A percentile compares a stretch with the other conserved stretches of the same genome.
phyloP scores from a whole-genome alignment of 2,113 vertebrate genomes.

The Passer montanus region DNA sequence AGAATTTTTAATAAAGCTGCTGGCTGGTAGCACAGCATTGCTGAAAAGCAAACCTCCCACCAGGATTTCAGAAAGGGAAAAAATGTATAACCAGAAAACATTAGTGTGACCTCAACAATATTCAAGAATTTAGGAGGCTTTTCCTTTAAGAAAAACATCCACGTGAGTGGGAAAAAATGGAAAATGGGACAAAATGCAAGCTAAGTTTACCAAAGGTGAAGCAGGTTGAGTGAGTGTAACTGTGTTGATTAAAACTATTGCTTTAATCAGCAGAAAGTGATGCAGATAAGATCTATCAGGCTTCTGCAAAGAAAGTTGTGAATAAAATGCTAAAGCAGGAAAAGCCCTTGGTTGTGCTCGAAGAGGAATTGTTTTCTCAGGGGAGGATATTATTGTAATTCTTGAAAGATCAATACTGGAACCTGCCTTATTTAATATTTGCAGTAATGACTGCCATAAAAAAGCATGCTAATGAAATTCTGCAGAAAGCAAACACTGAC shows the following conservation, averaged over 20 bases:
- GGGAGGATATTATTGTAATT: neutral
- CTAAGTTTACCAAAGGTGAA: neutral
- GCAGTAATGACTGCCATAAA: neutral
- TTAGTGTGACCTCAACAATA: neutral
- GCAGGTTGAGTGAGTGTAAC: neutral
- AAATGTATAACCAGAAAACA: neutral
- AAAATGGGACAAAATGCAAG: neutral
- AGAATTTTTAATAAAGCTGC: conserved; percentile 38
- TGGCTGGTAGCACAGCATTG: neutral
- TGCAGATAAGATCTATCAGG: neutral
- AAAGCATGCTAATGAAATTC: conserved; percentile 21
- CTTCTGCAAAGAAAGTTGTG: neutral
- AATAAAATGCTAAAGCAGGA: conserved; percentile 16
- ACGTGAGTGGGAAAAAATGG: neutral
- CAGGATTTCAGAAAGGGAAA: neutral
- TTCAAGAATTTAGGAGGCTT: neutral
- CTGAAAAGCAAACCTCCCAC: neutral
- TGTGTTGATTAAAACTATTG: neutral
- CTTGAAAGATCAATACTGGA: neutral
- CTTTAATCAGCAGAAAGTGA: neutral
- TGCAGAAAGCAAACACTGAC: conserved; percentile 38
- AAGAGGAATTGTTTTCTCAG: neutral
- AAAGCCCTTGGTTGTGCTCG: neutral
- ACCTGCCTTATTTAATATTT: conserved; percentile 12
- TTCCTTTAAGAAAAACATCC: neutral